phyloP scores from a whole-genome alignment of 2,113 vertebrate genomes.

The Saguinus midas region DNA sequence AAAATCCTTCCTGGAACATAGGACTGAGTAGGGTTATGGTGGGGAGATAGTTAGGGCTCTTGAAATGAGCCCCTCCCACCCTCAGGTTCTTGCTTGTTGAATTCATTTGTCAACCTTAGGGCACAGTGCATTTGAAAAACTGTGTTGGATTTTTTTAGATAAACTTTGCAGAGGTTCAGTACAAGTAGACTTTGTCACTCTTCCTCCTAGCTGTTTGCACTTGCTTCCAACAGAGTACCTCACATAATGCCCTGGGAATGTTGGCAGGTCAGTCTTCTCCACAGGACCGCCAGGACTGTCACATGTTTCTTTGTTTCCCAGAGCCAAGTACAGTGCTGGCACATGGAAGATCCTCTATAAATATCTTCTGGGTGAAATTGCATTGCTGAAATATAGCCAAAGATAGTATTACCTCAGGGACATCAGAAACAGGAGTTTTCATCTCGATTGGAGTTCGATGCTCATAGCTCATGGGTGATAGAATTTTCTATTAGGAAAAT shows the following conservation, averaged over 20 bases:
- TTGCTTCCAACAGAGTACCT: not conserved
- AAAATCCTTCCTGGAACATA: not conserved
- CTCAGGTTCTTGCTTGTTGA: not conserved
- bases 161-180: not conserved
- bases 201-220: not conserved
- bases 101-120: not conserved
- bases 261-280: not conserved
- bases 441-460: not conserved
- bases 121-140: not conserved
- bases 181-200: not conserved
- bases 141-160: not conserved
- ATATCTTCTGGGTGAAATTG: conserved; percentile 15
- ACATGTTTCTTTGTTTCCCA: not conserved
- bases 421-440: conserved; percentile 29
- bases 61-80: not conserved
- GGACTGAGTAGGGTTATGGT: not conserved
- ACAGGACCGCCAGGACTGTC: not conserved
- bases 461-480: not conserved
- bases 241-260: not conserved
- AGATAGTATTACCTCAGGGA: not conserved
- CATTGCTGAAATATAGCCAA: conserved; percentile 51
- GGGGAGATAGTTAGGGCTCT: not conserved
- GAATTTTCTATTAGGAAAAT: conserved; percentile 46
- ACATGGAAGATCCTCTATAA: not conserved
- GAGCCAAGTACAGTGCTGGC: not conserved